Evolutionary conservation across 2,888 invertebrate genomes (phyloP).

Genomic region (Ligdia adustata): DNA sequence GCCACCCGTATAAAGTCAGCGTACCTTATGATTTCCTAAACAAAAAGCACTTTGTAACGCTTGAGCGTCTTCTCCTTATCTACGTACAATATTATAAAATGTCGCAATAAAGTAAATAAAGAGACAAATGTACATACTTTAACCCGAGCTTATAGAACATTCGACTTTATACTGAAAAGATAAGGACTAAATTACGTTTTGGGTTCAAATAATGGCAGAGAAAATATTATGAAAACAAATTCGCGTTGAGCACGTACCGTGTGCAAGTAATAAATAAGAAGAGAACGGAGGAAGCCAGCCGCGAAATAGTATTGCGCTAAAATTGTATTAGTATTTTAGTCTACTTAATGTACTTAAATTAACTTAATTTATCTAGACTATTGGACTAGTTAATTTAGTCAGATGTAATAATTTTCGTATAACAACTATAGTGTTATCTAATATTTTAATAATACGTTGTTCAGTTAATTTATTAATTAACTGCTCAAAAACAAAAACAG

Average conservation of each 20-base stretch:
- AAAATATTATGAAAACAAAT: conserved; percentile 83
- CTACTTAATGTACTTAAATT: conserved; percentile 5
- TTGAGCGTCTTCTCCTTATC: conserved; percentile 74
- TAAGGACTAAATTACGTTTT: conserved; percentile 50
- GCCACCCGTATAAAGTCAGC: conserved; percentile 36
- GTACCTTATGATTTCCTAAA: conserved; percentile 54
- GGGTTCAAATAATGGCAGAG: conserved; percentile 60
- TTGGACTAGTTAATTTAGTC: no score
- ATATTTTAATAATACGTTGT: no score
- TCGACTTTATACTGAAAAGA: conserved; percentile 39
- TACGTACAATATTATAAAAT: conserved; percentile 81
- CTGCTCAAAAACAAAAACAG: no score
- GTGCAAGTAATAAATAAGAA: conserved; percentile 81
- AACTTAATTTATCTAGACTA: no score
- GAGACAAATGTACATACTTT: conserved; percentile 71
- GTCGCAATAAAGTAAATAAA: conserved; percentile 80
- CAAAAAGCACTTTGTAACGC: conserved; percentile 68
- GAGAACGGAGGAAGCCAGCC: conserved; percentile 60
- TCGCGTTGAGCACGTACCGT: conserved; percentile 80
- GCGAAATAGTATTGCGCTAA: conserved; percentile 70
- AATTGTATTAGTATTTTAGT: conserved; percentile 57
- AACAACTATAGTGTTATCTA: no score
- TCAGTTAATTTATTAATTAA: no score
- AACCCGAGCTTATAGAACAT: conserved; percentile 38
- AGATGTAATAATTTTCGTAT: no score